Evolutionary conservation across 2,113 vertebrate species (phyloP).

Genomic region (Lepus europaeus): DNA sequence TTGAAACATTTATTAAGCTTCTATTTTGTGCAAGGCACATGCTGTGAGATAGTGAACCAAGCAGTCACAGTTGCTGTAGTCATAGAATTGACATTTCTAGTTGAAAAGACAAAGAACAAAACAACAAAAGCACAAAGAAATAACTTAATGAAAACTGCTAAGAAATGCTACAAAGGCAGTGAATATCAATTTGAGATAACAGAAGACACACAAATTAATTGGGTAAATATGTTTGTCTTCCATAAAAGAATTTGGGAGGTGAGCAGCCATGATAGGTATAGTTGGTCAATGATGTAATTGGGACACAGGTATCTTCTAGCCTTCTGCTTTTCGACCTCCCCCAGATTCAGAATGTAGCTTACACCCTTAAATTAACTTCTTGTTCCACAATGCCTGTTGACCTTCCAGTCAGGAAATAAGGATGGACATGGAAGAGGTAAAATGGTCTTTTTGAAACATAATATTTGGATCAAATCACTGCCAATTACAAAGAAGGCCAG

Average conservation of each 20-base stretch:
- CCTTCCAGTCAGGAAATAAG: not conserved
- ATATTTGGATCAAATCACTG: not conserved
- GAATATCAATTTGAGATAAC: not conserved
- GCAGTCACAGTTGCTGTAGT: not conserved
- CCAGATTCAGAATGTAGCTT: not conserved
- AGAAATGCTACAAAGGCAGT: not conserved
- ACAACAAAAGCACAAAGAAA: conserved; percentile 1
- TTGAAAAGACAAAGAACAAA: conserved; percentile 12
- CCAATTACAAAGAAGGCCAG: not conserved
- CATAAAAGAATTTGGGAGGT: not conserved
- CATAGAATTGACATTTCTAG: conserved; percentile 5
- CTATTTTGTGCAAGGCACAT: not conserved
- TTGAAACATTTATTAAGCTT: conserved; percentile 29
- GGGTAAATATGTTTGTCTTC: not conserved
- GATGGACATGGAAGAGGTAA: not conserved
- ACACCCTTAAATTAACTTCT: conserved; percentile 23
- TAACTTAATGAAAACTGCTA: not conserved
- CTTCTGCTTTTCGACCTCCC: not conserved
- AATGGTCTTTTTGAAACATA: not conserved
- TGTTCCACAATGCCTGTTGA: not conserved
- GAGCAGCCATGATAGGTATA: not conserved
- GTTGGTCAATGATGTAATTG: not conserved
- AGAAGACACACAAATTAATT: not conserved
- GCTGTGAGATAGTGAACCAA: not conserved
- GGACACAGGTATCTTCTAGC: not conserved